phyloP scores from a whole-genome alignment of 2,888 invertebrate species.

The Graphium colonna region DNA sequence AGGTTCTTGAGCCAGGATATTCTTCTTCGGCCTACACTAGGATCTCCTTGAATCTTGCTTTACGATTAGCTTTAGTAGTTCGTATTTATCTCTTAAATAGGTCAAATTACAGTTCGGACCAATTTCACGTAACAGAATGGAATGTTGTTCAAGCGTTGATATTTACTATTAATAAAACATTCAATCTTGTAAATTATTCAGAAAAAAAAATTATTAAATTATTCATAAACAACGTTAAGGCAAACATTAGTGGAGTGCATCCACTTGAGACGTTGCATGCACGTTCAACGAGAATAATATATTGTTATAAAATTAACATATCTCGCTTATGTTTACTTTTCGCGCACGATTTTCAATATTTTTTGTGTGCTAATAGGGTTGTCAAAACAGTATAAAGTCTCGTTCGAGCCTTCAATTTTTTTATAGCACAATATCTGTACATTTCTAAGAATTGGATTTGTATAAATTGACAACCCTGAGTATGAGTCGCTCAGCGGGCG shows the following conservation, averaged over 20 bases:
- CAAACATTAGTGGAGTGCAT: constrained; percentile 29
- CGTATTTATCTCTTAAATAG: too few relatives aligned
- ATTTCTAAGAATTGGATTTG: constrained; percentile 26
- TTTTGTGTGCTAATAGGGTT: constrained; percentile 17
- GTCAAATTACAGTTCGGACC: neutral
- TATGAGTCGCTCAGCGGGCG: constrained; percentile 25
- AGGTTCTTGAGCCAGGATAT: too few relatives aligned
- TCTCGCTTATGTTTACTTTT: constrained; percentile 45
- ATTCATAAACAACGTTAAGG: constrained; percentile 19
- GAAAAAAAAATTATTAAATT: too few relatives aligned
- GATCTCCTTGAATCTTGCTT: too few relatives aligned
- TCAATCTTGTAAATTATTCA: neutral
- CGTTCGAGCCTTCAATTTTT: too few relatives aligned
- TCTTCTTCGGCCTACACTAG: too few relatives aligned
- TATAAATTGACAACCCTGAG: constrained; percentile 6
- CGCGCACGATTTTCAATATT: constrained; percentile 39
- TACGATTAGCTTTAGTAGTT: too few relatives aligned
- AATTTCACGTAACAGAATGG: neutral
- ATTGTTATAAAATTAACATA: constrained; percentile 59
- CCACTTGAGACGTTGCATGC: constrained; percentile 15
- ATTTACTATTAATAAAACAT: neutral
- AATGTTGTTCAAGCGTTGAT: neutral
- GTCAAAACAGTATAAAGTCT: neutral
- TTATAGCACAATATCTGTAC: constrained; percentile 23
- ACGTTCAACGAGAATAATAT: constrained; percentile 32